A percentile compares a stretch with the other conserved stretches of the same genome.
phyloP scores from a whole-genome alignment of 2,888 invertebrate species.

The Amblyjoppa proteus region DNA sequence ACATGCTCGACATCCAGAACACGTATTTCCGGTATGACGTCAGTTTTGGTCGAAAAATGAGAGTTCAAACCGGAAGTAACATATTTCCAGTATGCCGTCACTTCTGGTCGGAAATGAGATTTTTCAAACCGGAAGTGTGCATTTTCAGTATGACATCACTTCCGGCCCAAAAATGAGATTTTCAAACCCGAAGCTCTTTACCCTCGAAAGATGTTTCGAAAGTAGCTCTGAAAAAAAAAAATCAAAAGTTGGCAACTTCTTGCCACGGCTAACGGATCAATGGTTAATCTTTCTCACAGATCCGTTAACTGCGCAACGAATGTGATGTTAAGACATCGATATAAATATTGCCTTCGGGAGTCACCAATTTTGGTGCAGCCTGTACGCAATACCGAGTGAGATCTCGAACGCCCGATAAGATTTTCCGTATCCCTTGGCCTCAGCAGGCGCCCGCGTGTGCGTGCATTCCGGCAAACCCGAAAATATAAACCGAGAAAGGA shows the following conservation, averaged over 20 bases:
- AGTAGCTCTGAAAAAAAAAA: no score
- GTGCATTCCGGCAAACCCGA: constrained; percentile 27
- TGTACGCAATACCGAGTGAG: constrained; percentile 33
- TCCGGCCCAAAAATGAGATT: no score
- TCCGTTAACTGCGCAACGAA: not conserved
- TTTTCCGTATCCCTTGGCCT: constrained; percentile 22
- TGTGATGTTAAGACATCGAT: not conserved
- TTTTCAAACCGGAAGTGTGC: no score
- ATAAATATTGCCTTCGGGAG: not conserved
- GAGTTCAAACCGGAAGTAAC: no score
- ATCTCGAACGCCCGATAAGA: constrained; percentile 50
- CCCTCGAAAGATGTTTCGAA: not conserved
- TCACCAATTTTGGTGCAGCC: constrained; percentile 27
- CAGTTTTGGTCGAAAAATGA: no score
- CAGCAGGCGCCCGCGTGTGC: not conserved
- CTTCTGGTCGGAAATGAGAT: no score
- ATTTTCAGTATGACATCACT: no score
- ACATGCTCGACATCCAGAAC: constrained; percentile 16
- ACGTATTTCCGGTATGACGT: no score
- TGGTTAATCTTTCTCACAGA: not conserved
- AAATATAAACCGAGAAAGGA: constrained; percentile 62
- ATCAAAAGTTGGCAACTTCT: no score
- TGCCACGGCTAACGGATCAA: not conserved
- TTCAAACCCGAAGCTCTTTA: no score
- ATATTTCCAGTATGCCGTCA: no score